Percentiles rank a stretch among this genome's conserved stretches.
Conservation (phyloP, 2,888 invertebrate genomes). For the Neoitamus cyanurus region DNA sequence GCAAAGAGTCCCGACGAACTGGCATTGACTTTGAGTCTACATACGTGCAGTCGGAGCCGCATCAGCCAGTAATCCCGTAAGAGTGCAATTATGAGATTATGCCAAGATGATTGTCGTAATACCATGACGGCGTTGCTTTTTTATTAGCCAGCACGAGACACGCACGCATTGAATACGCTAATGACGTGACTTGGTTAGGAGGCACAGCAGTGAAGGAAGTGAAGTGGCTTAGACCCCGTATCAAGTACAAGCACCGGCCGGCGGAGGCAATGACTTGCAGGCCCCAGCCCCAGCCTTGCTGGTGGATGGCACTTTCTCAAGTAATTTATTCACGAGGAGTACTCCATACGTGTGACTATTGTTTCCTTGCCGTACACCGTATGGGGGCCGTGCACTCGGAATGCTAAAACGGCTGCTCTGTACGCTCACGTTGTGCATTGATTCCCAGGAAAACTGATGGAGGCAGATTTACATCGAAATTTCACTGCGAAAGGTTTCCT, state of each 20-base stretch:
- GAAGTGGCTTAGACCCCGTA: background rate
- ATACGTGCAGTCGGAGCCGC: background rate
- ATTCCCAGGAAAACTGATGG: conserved; percentile 11
- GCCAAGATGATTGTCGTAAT: conserved; percentile 17
- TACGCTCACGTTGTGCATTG: background rate
- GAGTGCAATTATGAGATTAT: conserved; percentile 32
- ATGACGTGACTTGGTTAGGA: background rate
- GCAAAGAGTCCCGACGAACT: background rate
- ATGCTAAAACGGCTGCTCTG: background rate
- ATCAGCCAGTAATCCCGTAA: background rate
- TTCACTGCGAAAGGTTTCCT: conserved; percentile 2
- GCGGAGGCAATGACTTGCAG: conserved; percentile 23
- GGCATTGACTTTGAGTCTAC: background rate
- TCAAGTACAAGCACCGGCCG: background rate
- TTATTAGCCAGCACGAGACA: conserved; percentile 25
- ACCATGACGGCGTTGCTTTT: conserved; percentile 12
- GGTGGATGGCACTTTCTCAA: conserved; percentile 10
- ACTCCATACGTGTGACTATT: conserved; percentile 22
- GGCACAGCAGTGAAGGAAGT: background rate
- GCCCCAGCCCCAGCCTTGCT: background rate
- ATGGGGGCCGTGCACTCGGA: background rate
- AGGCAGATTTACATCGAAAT: conserved; percentile 29
- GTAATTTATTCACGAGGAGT: conserved; percentile 10
- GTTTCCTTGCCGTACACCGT: background rate
- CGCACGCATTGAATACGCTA: conserved; percentile 23